These are phyloP conservation scores for Crossaster papposus DNA, from an alignment of 53 echinoderm and acorn worm genomes.

Conservation along the genomic window DNA sequence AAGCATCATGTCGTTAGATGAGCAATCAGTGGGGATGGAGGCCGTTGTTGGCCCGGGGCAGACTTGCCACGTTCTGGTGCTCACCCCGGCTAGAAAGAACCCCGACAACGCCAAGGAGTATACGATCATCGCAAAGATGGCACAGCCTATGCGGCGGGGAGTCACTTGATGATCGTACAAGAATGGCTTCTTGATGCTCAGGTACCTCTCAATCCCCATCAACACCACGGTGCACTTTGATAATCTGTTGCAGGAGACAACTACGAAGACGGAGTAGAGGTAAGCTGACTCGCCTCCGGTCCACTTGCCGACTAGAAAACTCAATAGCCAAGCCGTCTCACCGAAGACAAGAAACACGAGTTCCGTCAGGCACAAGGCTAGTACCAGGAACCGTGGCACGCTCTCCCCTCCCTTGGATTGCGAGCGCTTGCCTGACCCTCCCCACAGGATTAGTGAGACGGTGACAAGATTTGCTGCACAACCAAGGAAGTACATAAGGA, in stretches of 20 bases:
- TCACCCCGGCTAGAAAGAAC: slow-evolving; percentile 59
- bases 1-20: background rate
- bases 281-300: slow-evolving; percentile 53
- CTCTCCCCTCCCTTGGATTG: slow-evolving; percentile 65
- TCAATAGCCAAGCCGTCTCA: slow-evolving; percentile 75
- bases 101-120: slow-evolving; percentile 66
- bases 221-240: slow-evolving; percentile 85
- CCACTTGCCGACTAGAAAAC: slow-evolving; percentile 61
- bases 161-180: slow-evolving; percentile 87
- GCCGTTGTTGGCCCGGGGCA: background rate
- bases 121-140: slow-evolving; percentile 42
- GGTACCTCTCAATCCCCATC: slow-evolving; percentile 91
- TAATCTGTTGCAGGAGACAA: slow-evolving; percentile 68
- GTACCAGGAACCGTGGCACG: slow-evolving; percentile 75
- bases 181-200: slow-evolving; percentile 89
- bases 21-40: background rate
- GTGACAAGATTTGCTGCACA: slow-evolving; percentile 67
- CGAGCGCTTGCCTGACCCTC: slow-evolving; percentile 42
- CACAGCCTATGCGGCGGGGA: slow-evolving; percentile 53
- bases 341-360: slow-evolving; percentile 72
- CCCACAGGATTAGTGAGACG: slow-evolving; percentile 51
- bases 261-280: slow-evolving; percentile 62
- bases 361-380: slow-evolving; percentile 82
- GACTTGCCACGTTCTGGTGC: background rate
- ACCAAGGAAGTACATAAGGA: slow-evolving; percentile 55